A percentile compares a stretch with the other conserved stretches of the same genome.
Conservation (phyloP, 2,797 vertebrate species). For the Setipinna tenuifilis region DNA sequence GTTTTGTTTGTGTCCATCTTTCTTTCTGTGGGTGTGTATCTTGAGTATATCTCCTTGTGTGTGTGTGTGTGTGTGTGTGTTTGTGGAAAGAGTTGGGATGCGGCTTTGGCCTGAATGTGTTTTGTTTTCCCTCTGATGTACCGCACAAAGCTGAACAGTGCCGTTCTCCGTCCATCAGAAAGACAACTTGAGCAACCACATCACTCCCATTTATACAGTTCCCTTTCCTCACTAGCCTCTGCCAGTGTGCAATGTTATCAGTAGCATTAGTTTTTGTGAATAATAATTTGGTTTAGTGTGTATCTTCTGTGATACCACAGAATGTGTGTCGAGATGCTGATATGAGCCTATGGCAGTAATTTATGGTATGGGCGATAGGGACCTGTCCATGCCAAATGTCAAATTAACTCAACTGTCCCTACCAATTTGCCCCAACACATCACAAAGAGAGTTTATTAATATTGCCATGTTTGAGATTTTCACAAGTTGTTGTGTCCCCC, state of each 20-base stretch:
- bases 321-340: too few species aligned
- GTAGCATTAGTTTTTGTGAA: background rate
- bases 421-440: too few species aligned
- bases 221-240: too few species aligned
- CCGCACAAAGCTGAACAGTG: background rate
- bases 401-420: too few species aligned
- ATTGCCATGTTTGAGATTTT: too few species aligned
- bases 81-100: background rate
- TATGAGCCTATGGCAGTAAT: too few species aligned
- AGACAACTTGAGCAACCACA: background rate
- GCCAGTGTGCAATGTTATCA: too few species aligned
- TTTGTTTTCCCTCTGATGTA: slow-evolving; percentile 14
- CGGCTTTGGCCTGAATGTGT: background rate
- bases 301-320: too few species aligned
- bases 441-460: too few species aligned
- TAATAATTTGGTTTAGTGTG: background rate
- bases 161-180: background rate
- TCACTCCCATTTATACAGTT: background rate
- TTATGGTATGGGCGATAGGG: too few species aligned
- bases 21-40: background rate
- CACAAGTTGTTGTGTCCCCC: too few species aligned
- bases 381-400: too few species aligned
- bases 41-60: background rate
- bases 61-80: background rate
- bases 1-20: background rate